Base-by-base conservation (phyloP, 2,888 invertebrate species). In the Orthosia gracilis region DNA sequence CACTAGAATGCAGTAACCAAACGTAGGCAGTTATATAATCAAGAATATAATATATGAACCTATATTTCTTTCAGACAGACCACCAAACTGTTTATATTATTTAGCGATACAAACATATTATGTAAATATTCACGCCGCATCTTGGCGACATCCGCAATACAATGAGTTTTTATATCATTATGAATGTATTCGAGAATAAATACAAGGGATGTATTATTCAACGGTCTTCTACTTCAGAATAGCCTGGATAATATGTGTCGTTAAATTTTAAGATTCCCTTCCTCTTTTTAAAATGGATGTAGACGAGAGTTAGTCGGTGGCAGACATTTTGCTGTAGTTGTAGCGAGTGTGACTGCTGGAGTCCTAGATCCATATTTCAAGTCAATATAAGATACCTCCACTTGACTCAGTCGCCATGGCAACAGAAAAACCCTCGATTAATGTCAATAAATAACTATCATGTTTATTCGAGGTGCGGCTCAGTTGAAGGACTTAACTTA, bases 141-240 rank as follows among this genome's bases (percentile, higher is more conserved):
- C 64, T 59, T 49, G 18, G 31, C 40, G 55, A 69, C 58, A 58
- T 13, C 68, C 68, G 59, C 58, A 69, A 69, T 71, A 71, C 86
- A 88, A 88, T 87, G 87, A 87, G 83, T 88, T 88, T 88, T 63
- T 76, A 52, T 76, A 69, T 31, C 57, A 62, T 69, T 83, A 59
- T 82, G 88, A 90, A 90, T 89, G 85, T 88, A 89, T 89, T 88
- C 89, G 63, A 59, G 87, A 89, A 90, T 91, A 88, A 87, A 89
- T 88, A 89, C 82, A 66, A 62, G 40, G 1, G 40, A 40, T 40
- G 40, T 9, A 40, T 40, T 40, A 9, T 40, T 40, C 7, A 40
- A 40, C 40, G 7, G 40, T 40, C 40, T 40, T 40, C 9, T 40
- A 7, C 40, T 40, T 9, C 7, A 1, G 40, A 40, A 40, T 9